A percentile compares a stretch with the other conserved stretches of the same genome.
These are phyloP conservation scores for Polypedilum vanderplanki DNA, from an alignment of 1,140 invertebrate genomes.

Conservation along the genomic window DNA sequence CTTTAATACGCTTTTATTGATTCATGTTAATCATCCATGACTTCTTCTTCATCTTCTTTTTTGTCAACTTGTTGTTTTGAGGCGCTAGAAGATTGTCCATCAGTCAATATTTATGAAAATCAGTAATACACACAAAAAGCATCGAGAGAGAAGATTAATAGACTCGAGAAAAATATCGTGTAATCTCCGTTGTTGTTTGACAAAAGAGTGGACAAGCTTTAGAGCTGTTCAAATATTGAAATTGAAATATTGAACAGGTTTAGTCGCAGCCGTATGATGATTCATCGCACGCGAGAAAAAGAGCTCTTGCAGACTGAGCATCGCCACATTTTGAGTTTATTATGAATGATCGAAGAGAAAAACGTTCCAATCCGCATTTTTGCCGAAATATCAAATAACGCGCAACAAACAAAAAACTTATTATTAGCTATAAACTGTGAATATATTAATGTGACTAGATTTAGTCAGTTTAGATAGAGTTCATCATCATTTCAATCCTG, in stretches of 20 bases:
- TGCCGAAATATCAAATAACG: neutral
- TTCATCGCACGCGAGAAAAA: neutral
- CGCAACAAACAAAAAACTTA: no score
- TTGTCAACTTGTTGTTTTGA: neutral
- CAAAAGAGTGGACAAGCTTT: neutral
- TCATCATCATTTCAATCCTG: no score
- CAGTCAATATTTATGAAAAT: neutral
- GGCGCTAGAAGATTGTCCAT: neutral
- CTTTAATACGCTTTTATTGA: constrained; percentile 14
- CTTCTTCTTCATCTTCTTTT: neutral
- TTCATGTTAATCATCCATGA: constrained; percentile 9
- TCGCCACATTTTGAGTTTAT: neutral
- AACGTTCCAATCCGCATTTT: neutral
- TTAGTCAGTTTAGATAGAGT: no score
- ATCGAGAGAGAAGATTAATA: neutral
- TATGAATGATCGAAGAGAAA: neutral
- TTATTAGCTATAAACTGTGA: no score
- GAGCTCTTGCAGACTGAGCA: neutral
- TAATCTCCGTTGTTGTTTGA: neutral
- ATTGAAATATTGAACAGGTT: constrained; percentile 3
- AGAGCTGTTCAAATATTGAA: neutral
- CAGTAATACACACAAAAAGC: neutral
- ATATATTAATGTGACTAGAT: no score
- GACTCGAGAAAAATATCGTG: neutral
- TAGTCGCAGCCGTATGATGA: neutral